phyloP scores from a whole-genome alignment of 1,140 invertebrate genomes.

The Heliconius eleuchia region DNA sequence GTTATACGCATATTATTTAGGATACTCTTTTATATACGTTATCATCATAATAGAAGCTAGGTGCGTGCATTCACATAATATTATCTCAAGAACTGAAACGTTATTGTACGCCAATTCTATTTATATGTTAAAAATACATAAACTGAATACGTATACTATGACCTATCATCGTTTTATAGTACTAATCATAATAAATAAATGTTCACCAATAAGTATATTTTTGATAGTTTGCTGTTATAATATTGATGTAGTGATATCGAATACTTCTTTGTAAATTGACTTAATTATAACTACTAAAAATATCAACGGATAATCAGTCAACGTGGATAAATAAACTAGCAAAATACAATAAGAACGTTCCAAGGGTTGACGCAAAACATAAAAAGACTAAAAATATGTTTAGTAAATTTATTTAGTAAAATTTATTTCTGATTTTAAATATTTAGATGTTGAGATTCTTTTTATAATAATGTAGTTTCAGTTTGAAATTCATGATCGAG shows the following conservation, averaged over 20 bases:
- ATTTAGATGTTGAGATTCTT: no score
- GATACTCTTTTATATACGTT: background rate
- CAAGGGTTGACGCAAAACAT: no score
- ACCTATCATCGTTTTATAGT: background rate
- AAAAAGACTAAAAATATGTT: no score
- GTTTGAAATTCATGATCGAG: no score
- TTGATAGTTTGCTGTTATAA: background rate
- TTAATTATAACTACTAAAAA: background rate
- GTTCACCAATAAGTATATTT: background rate
- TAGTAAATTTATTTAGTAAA: no score
- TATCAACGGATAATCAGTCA: no score
- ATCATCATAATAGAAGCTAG: background rate
- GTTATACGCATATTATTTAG: background rate
- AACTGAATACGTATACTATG: background rate
- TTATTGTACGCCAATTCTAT: conserved; percentile 5
- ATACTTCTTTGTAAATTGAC: background rate
- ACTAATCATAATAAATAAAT: background rate
- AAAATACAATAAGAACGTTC: no score
- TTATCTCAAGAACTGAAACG: background rate
- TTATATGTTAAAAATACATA: conserved; percentile 4
- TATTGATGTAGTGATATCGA: background rate
- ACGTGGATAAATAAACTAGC: no score
- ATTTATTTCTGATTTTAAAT: no score
- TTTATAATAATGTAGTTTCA: no score
- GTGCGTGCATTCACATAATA: background rate